Evolutionary conservation across 1,140 invertebrate genomes (phyloP), one percentile per base, ranked within the genome.

Genomic region (Nilaparvata lugens): DNA sequence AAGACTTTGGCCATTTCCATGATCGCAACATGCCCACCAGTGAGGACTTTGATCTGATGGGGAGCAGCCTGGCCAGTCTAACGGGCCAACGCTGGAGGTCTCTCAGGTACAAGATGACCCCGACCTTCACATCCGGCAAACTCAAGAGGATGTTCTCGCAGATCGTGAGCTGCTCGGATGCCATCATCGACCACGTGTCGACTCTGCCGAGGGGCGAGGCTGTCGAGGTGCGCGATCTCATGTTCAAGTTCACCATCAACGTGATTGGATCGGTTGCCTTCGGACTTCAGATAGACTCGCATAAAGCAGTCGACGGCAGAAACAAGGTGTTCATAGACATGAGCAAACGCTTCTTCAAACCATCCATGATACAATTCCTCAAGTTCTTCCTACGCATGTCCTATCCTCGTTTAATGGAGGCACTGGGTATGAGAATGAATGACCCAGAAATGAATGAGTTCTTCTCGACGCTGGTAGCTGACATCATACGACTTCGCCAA

Each of bases 51-150:
- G 52, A 28, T 24, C 4, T 35, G 23, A 54, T 28, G 52, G 7
- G 52, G 14, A 74, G 75, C 4, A 76, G 80, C 61, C 65, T 85
- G 31, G 77, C 83, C 61, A 72, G 70, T 1, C 60, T 79, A 14
- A 65, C 65, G 13, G 73, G 72, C 0, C 69, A 76, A 16, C 64
- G 75, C 62, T 84, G 81, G 82, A 75, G 72, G 45, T 70, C 67
- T 35, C 56, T 83, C 0, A 69, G 81, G 31, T 63, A 68, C 0
- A 79, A 79, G 56, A 56, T 84, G 4, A 76, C 75, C 2, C 52
- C 28, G 21, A 5, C 23, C 9, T 24, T 54, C 16, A 28, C 23
- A 2, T 35, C 52, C 5, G 11, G 23, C 23, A 35, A 28, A 35
- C 16, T 54, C 7, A 28, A 54, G 23, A 21, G 5, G 11, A 54